Evolutionary conservation across 2,888 invertebrate genomes (phyloP), one percentile per base, ranked within the genome.

Genomic region (Agrypnus murinus): DNA sequence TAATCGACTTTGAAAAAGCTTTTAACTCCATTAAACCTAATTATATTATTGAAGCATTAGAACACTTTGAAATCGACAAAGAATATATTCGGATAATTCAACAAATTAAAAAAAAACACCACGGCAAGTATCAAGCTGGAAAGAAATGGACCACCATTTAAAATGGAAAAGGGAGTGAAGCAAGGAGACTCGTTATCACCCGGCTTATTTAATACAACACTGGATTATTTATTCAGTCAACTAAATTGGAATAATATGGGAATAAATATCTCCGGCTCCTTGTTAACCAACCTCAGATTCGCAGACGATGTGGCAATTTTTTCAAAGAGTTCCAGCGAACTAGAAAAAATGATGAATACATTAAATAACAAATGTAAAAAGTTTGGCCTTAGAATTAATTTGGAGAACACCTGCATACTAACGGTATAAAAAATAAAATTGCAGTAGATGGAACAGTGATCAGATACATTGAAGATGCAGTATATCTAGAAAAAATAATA

Each of bases 161-260:
- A 43, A 43, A 12, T 43, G n/a, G 43, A 43, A n/a, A 43, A 14
- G 14, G 43, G 43, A 43, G 43, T 43, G 14, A 43, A 14, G 12
- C 43, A 43, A 43, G 43, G 15, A 6, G 43, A 43, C 14, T 14
- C 43, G n/a, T 43, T 43, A 43, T 43, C 12, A 12, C 15, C 15
- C 6, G 43, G 14, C 15, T 7, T 43, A 14, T 43, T 43, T 14
- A 43, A 43, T 14, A 8, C 43, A 7, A 19, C 48, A 48, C 31
- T 48, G 48, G 25, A 48, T 48, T 48, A 48, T n/a, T 2, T 48
- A 48, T 48, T 25, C 15, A 48, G 12, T 12, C 48, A 48, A 48
- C 48, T 48, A 2, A 48, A 48, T 31, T 48, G 48, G 48, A 48
- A 48, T 19, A 48, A 48, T 17, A 25, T 14, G 25, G 48, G 48